A percentile compares a stretch with the other conserved stretches of the same genome.
Evolutionary conservation across 2,888 invertebrate species (phyloP).

Genomic region (Poecilobothrus nobilitatus): DNA sequence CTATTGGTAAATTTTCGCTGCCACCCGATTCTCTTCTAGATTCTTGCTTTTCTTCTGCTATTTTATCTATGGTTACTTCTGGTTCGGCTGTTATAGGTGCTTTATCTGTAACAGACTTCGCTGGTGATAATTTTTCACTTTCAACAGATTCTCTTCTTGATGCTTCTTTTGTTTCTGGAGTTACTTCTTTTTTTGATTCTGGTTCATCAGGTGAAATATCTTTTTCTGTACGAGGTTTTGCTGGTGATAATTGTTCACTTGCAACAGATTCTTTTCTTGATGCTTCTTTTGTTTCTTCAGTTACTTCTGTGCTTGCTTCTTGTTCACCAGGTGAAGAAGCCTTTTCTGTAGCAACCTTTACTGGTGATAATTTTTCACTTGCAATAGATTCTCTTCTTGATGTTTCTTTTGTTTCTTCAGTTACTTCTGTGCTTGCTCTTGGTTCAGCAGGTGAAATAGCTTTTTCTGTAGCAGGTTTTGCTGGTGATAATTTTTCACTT

Average conservation of each 20-base stretch:
- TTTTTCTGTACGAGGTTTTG: conserved; percentile 14
- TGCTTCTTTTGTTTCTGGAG: conserved; percentile 20
- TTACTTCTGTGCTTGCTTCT: conserved; percentile 19
- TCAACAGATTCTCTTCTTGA: conserved; percentile 15
- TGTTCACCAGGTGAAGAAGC: conserved; percentile 19
- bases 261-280: no score
- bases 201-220: no score
- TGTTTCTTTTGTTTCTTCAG: conserved; percentile 19
- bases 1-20: conserved; percentile 10
- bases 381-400: conserved; percentile 35
- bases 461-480: not conserved
- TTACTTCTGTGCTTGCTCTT: conserved; percentile 21
- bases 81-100: not conserved
- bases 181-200: conserved; percentile 28
- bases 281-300: conserved; percentile 19
- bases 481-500: conserved; percentile 12
- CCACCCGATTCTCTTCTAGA: conserved; percentile 15
- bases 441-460: conserved; percentile 19
- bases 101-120: not conserved
- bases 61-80: not conserved
- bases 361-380: conserved; percentile 16
- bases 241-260: conserved; percentile 22
- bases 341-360: not conserved
- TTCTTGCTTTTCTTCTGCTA: conserved; percentile 17
- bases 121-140: conserved; percentile 11